Percentiles rank a stretch among this genome's conserved stretches.
phyloP scores from a whole-genome alignment of 2,797 vertebrate species.

The Crax fasciolata region DNA sequence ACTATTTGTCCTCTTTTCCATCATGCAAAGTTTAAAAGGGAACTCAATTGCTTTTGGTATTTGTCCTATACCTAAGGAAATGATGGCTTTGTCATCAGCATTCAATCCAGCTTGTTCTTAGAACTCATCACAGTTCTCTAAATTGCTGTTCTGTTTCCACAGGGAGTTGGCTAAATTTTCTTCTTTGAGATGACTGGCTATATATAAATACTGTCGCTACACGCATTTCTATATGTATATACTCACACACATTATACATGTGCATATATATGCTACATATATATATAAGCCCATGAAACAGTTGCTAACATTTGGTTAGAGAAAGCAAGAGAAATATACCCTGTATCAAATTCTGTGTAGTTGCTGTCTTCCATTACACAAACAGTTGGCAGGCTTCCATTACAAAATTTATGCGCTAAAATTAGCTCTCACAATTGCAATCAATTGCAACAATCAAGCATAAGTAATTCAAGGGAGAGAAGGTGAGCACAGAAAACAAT shows the following conservation, averaged over 20 bases:
- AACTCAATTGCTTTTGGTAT: neutral
- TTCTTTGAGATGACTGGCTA: neutral
- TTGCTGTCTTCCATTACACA: constrained; percentile 4
- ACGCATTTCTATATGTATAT: neutral
- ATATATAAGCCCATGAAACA: neutral
- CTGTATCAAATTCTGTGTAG: neutral
- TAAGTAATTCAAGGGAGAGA: neutral
- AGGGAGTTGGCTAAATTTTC: neutral
- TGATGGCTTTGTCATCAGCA: neutral
- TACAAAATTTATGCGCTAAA: constrained; percentile 42
- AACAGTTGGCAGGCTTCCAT: constrained; percentile 35
- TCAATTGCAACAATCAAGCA: constrained; percentile 62
- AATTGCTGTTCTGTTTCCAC: neutral
- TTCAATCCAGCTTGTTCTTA: neutral
- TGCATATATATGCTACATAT: neutral
- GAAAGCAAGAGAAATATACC: neutral
- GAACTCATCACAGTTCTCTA: neutral
- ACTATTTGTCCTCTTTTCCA: neutral
- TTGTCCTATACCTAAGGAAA: neutral
- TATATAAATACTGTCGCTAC: neutral
- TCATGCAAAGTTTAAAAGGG: neutral
- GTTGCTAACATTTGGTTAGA: neutral
- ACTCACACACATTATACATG: neutral
- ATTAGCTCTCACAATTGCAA: constrained; percentile 67
- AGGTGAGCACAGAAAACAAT: neutral